Evolutionary conservation across 2,888 invertebrate species (phyloP).

Genomic region (Eupelmus urozonus): DNA sequence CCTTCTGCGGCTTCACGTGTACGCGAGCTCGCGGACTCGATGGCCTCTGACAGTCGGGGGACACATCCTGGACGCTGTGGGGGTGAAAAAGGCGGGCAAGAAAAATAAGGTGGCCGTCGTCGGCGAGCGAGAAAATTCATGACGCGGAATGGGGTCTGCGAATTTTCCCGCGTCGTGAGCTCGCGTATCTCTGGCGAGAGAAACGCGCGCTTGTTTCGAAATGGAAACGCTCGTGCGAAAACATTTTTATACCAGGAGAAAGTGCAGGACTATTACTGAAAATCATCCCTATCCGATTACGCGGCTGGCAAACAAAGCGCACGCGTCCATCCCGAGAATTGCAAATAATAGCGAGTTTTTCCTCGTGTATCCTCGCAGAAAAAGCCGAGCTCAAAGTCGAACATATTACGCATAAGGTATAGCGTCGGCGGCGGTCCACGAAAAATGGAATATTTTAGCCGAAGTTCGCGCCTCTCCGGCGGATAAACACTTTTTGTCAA

Average conservation of each 20-base stretch:
- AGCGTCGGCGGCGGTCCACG: not conserved
- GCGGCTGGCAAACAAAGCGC: no score
- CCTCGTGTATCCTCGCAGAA: not conserved
- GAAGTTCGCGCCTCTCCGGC: constrained; percentile 30
- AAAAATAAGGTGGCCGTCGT: not conserved
- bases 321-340: no score
- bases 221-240: no score
- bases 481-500: constrained; percentile 54
- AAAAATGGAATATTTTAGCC: constrained; percentile 53
- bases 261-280: no score
- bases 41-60: not conserved
- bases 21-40: not conserved
- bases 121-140: constrained; percentile 9
- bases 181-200: not conserved
- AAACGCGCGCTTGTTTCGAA: not conserved
- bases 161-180: not conserved
- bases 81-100: not conserved
- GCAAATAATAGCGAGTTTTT: no score
- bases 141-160: not conserved
- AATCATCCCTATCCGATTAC: no score
- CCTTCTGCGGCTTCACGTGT: constrained; percentile 13
- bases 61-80: not conserved
- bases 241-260: no score
- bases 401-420: not conserved
- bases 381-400: not conserved